Percentiles rank a stretch among this genome's conserved stretches.
Conservation (phyloP, 2,888 invertebrate genomes). For the Cephalotes varians region DNA sequence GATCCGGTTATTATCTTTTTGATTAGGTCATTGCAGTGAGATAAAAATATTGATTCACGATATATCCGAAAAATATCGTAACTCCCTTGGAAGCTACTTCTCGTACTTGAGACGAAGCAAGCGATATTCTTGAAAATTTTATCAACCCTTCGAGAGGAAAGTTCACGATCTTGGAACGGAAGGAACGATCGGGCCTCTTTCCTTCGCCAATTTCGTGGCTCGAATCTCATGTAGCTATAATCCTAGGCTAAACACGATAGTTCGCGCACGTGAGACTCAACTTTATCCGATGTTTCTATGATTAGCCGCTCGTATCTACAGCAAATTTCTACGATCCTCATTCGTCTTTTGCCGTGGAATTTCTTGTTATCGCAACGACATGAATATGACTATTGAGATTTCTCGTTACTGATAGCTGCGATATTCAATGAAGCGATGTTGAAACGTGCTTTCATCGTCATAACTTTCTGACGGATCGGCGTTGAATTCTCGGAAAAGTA, state of each 20-base stretch:
- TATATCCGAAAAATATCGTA: constrained; percentile 29
- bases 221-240: neutral
- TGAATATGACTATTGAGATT: neutral
- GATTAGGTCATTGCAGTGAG: neutral
- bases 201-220: constrained; percentile 13
- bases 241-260: constrained; percentile 9
- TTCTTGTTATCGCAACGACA: neutral
- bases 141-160: constrained; percentile 11
- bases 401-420: neutral
- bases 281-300: constrained; percentile 1
- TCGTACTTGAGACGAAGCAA: constrained; percentile 10
- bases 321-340: neutral
- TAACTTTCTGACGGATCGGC: neutral
- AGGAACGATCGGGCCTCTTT: constrained; percentile 21
- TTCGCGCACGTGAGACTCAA: constrained; percentile 8
- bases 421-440: neutral
- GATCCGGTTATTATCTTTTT: neutral
- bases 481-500: neutral
- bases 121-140: constrained; percentile 43
- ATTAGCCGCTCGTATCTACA: neutral
- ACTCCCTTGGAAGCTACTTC: neutral
- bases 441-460: neutral
- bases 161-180: constrained; percentile 18
- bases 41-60: constrained; percentile 36
- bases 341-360: neutral